These are phyloP conservation scores for Athalia rosae DNA, from an alignment of 2,888 invertebrate species.

Conservation along the genomic window DNA sequence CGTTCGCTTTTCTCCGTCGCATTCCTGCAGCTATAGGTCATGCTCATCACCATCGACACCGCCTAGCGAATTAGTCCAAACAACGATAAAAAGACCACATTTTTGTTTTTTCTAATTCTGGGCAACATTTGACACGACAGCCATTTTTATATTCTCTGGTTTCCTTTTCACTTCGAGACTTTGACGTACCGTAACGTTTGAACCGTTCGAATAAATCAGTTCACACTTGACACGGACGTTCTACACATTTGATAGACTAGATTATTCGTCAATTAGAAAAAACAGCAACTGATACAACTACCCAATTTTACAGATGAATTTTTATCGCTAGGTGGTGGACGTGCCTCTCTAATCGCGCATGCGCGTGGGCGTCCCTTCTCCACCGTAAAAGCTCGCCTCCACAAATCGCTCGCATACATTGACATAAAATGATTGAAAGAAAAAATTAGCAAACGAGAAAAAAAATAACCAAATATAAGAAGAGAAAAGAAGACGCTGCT, in stretches of 20 bases:
- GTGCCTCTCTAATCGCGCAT: slow-evolving; percentile 67
- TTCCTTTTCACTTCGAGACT: slow-evolving; percentile 28
- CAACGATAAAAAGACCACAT: slow-evolving; percentile 10
- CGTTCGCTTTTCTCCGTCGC: slow-evolving; percentile 67
- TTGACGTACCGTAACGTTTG: slow-evolving; percentile 5
- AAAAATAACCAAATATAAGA: slow-evolving; percentile 34
- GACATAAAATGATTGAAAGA: slow-evolving; percentile 28
- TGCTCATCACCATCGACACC: slow-evolving; percentile 66
- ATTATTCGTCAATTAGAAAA: neutral
- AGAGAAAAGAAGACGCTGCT: slow-evolving; percentile 51
- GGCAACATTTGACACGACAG: neutral
- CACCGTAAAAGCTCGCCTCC: slow-evolving; percentile 66
- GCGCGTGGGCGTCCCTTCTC: slow-evolving; percentile 73
- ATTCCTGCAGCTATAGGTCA: slow-evolving; percentile 70
- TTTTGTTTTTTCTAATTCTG: neutral
- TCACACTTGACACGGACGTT: neutral
- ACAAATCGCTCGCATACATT: slow-evolving; percentile 60
- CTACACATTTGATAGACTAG: slow-evolving; percentile 14
- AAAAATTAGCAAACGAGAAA: slow-evolving; percentile 22
- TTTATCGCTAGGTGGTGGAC: slow-evolving; percentile 70
- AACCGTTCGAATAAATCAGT: neutral
- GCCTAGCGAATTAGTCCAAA: slow-evolving; percentile 64
- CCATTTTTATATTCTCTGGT: neutral
- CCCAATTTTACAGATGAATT: slow-evolving; percentile 1
- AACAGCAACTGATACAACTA: neutral